Evolutionary conservation across 2,888 invertebrate genomes (phyloP).

Genomic region (Parasteatoda lunata): DNA sequence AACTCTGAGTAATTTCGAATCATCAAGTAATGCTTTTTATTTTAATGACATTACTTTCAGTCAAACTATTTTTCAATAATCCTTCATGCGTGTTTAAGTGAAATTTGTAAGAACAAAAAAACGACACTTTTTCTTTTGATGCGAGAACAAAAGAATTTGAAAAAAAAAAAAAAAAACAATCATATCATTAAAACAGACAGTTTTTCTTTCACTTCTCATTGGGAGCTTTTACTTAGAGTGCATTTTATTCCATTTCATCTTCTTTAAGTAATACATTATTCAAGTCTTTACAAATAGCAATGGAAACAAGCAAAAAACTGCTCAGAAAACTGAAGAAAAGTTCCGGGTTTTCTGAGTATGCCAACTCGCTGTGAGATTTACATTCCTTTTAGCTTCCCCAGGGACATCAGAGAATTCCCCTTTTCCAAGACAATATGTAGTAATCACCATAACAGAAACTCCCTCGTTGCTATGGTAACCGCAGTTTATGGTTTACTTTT

Average conservation of each 20-base stretch:
- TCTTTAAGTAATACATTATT: slow-evolving; percentile 58
- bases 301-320: slow-evolving; percentile 24
- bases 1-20: too few species aligned
- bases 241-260: slow-evolving; percentile 48
- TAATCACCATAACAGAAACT: slow-evolving; percentile 43
- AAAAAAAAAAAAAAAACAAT: too few species aligned
- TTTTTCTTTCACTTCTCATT: neutral
- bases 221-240: slow-evolving; percentile 41
- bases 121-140: too few species aligned
- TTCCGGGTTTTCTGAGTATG: neutral
- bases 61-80: too few species aligned
- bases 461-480: slow-evolving; percentile 44
- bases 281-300: slow-evolving; percentile 48
- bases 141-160: too few species aligned
- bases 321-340: neutral
- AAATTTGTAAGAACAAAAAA: too few species aligned
- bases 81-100: too few species aligned
- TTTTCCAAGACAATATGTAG: slow-evolving; percentile 51
- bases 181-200: too few species aligned
- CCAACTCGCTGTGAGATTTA: neutral
- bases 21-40: too few species aligned
- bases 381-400: neutral
- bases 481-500: slow-evolving; percentile 29
- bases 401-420: slow-evolving; percentile 19
- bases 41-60: too few species aligned